Base-by-base conservation (phyloP, 1,140 invertebrate genomes). In the Camponotus floridanus region DNA sequence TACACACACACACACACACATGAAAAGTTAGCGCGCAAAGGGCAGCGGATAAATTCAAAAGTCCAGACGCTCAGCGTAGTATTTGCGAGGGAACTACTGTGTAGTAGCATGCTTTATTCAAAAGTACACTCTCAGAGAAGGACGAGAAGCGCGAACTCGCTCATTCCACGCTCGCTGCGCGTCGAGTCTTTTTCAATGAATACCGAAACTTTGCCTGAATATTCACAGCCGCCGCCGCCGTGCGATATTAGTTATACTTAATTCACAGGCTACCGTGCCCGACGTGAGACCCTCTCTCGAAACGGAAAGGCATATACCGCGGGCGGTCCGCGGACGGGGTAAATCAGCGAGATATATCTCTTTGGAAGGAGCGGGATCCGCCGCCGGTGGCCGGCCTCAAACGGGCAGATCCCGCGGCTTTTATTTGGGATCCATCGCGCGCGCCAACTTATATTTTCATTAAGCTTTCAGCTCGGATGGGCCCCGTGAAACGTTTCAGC, bases 161-260 rank as follows among this genome's bases (percentile, higher is more conserved):
- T 68, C 68, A 61, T 81, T 73, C 79, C 79, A 45, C 26, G 42
- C 87, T 89, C 87, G 65, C 55, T 36, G 78, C 78, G 57, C 80
- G 18, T 64, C 70, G 88, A 79, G 80, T 91, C 91, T 92, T 92
- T 94, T 94, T 94, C 93, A 94, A 93, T 93, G 94, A 94, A 94
- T 93, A 94, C 92, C 93, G 93, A 94, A 94, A 94, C 91, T 93
- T 94, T 78, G 74, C 57, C 86, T 90, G 90, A 91, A 91, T 91
- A 76, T 83, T 83, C 74, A 65, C 73, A 67, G 70, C 62, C 76
- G 55, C 39, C n/a, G 31, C 74, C 61, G 26, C 61, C n/a, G 90
- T 89, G 90, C 90, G 87, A 94, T 94, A 94, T 94, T 92, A 94
- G 93, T 94, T 94, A 94, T 94, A 94, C 93, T 94, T 94, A 94